A percentile compares a stretch with the other conserved stretches of the same genome.
These are phyloP conservation scores for Pomatostomus ruficeps DNA, from an alignment of 2,113 vertebrate genomes.

Conservation along the genomic window DNA sequence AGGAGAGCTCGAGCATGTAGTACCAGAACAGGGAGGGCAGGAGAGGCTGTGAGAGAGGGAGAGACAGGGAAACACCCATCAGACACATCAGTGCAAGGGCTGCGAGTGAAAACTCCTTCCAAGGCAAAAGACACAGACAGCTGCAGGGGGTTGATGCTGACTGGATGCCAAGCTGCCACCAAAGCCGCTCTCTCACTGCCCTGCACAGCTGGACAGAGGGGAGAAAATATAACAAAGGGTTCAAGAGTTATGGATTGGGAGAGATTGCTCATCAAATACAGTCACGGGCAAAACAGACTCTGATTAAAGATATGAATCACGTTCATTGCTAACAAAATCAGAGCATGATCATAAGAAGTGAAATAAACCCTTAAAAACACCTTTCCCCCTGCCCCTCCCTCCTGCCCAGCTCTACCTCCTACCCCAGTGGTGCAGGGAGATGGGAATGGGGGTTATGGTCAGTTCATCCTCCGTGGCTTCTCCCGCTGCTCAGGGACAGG, in stretches of 20 bases:
- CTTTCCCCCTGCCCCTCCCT: background rate
- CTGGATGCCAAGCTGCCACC: background rate
- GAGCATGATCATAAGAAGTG: background rate
- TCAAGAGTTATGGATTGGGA: background rate
- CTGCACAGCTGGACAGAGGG: background rate
- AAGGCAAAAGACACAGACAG: background rate
- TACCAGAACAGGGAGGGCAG: slow-evolving; percentile 79
- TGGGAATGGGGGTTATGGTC: background rate
- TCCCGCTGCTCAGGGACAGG: background rate
- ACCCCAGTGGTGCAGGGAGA: background rate
- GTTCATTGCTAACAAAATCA: background rate
- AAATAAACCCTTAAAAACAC: background rate
- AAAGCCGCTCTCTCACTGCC: background rate
- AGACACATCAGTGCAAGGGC: background rate
- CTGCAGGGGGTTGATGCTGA: background rate
- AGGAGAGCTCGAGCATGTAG: slow-evolving; percentile 87
- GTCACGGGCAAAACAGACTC: background rate
- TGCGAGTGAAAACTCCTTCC: background rate
- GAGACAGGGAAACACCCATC: background rate
- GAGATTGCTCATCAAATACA: background rate
- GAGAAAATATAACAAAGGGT: background rate
- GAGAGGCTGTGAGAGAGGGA: slow-evolving; percentile 72
- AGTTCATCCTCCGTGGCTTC: background rate
- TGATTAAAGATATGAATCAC: background rate
- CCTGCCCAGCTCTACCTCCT: background rate